Evolutionary conservation across 2,888 invertebrate genomes (phyloP).

Genomic region (Tachina lurida): DNA sequence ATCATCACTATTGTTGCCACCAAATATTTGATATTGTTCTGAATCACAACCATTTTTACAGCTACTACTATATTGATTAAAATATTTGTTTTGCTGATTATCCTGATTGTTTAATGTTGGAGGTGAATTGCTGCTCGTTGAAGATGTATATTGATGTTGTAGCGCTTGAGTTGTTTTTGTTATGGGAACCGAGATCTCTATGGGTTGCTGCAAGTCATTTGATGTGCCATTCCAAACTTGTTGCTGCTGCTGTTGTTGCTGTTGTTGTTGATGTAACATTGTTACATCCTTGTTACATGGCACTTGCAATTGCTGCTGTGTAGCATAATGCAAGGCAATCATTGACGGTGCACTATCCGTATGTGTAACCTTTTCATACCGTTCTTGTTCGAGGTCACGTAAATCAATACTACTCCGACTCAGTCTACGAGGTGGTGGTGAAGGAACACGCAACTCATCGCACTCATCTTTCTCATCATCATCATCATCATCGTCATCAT

Average conservation of each 20-base stretch:
- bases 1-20: conserved; percentile 78
- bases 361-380: conserved; percentile 83
- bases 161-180: conserved; percentile 49
- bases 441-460: conserved; percentile 83
- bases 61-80: conserved; percentile 61
- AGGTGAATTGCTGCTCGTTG: conserved; percentile 55
- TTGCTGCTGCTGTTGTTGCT: conserved; percentile 74
- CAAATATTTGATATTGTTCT: conserved; percentile 72
- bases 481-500: conserved; percentile 77
- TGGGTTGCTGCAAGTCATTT: conserved; percentile 70
- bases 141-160: conserved; percentile 23
- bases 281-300: conserved; percentile 63
- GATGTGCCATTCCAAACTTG: conserved; percentile 77
- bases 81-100: conserved; percentile 33
- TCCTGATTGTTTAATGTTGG: conserved; percentile 49
- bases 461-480: conserved; percentile 81
- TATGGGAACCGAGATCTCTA: conserved; percentile 61
- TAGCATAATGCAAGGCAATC: conserved; percentile 81
- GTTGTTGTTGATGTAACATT: conserved; percentile 75
- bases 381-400: conserved; percentile 83
- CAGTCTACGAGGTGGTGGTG: conserved; percentile 82
- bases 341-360: conserved; percentile 83
- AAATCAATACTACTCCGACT: conserved; percentile 83
- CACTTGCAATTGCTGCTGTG: conserved; percentile 76
- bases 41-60: conserved; percentile 70